These are phyloP conservation scores for Mizuhopecten yessoensis DNA, from an alignment of 1,140 invertebrate genomes.

Conservation along the genomic window DNA sequence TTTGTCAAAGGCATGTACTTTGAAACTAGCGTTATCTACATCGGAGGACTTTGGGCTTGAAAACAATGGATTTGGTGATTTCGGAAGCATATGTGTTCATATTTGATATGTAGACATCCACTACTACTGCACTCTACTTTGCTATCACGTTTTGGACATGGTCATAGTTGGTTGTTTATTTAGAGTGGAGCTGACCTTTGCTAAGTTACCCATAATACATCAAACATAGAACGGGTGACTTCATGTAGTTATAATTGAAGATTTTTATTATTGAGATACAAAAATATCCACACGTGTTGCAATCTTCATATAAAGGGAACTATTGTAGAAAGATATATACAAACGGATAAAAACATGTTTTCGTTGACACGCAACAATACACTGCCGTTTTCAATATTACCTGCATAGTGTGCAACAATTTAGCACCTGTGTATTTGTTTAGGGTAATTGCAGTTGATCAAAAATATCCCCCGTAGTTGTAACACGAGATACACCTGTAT, in stretches of 20 bases:
- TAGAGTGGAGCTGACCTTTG: background rate
- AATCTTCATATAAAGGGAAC: background rate
- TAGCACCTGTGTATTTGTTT: constrained; percentile 34
- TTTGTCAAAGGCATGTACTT: constrained; percentile 28
- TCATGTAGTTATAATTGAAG: background rate
- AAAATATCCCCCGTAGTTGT: constrained; percentile 1
- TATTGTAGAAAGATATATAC: background rate
- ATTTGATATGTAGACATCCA: background rate
- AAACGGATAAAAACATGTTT: background rate
- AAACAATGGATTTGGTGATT: background rate
- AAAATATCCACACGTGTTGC: background rate
- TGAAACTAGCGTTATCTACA: background rate
- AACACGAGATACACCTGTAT: constrained; percentile 5
- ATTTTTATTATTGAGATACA: background rate
- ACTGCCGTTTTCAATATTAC: constrained; percentile 9
- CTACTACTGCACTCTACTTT: too few species aligned
- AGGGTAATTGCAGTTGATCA: constrained; percentile 23
- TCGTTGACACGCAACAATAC: background rate
- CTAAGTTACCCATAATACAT: background rate
- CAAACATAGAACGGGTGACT: background rate
- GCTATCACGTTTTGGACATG: background rate
- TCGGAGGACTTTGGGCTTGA: constrained; percentile 7
- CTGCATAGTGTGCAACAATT: constrained; percentile 17
- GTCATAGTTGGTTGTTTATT: background rate
- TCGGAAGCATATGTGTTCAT: background rate